Evolutionary conservation across 2,797 vertebrate species (phyloP), one percentile per base, ranked within the genome.

Genomic region (Parauchenoglanis ngamensis): DNA sequence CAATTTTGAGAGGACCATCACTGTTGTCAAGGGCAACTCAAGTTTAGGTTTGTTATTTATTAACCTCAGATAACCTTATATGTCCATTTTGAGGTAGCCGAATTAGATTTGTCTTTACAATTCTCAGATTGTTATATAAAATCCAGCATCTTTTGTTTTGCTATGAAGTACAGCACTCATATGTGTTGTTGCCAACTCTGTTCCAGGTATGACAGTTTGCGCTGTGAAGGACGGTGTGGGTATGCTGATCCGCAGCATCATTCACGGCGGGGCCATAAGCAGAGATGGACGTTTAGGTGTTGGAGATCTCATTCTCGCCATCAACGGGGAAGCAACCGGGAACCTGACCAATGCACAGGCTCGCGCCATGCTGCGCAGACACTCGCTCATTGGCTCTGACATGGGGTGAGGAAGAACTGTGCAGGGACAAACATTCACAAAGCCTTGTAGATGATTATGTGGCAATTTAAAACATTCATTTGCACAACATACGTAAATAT

Each of bases 131-230:
- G 40, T 40, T 25, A 44, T 25, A 59, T 21, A 49, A 81, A 63
- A 63, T 61, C 10, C 7, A 13, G 21, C 4, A 44, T 44, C 2
- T 59, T 25, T 80, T 35, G 23, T 59, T 28, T 31, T 19, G 17
- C 23, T 75, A 7, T 75, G 23, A 49, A 77, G 3, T 54, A 10
- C 2, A 54, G 75, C 28, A 44, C 52, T 28, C 10, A 15, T 17
- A 0, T 28, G 8, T 17, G 3, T 44, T 61, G 59, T 59, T 15
- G 61, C 7, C 59, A 63, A 17, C 11, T 87, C 49, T 83, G n/a
- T 54, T 91, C 2, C 81, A 99, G 98, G 98, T 4, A 99, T 99
- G 98, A 99, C 98, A 0, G 98, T 99, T 80, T 98, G 97, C 87
- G 96, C 97, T 85, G 93, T 96, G 92, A 99, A 98, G 93, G 97